Base-by-base conservation (phyloP, 1,140 invertebrate species). In the Brachionus sp. region DNA sequence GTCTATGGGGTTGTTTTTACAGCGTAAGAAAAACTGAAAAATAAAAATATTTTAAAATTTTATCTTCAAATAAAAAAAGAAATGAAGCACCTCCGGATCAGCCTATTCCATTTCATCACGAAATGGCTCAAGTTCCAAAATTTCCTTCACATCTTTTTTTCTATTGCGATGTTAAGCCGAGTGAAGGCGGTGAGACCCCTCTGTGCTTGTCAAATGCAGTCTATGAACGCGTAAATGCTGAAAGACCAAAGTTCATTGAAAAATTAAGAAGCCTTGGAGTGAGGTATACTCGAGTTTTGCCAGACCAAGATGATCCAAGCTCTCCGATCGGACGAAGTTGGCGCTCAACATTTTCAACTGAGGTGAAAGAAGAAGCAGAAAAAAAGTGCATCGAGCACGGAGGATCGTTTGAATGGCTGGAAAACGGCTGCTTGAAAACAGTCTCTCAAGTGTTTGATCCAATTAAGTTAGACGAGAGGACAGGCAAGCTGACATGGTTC, bases 111-210 rank as follows among this genome's bases (percentile, higher is more conserved):
- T 87, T 87, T 50, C 86, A 87, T 57, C 86, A 87, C 57, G 86
- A 87, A 66, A 87, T 87, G 86, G 86, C 86, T 4, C 86, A 87
- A 73, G 86, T 87, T 1, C 86, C 86, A 0, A 86, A 84, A n/a
- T 87, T 84, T 75, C 86, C 86, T 5, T 84, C 80, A 1, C 83
- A 84, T 10, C 46, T 87, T 3, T 86, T 87, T 77, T 87, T 87
- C 83, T 86, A 85, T 77, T 87, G 86, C 73, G 85, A 86, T 44
- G 64, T 84, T 9, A 66, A 70, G 53, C 85, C 86, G 6, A 57
- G 57, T 64, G 66, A 84, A 70, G 86, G 86, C 5, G 86, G 86
- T 9, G 84, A 87, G 35, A 87, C 86, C 5, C 85, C 86, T 2
- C 46, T 87, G 1, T 85, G 85, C 4, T 66, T 85, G 10, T 87